These are phyloP conservation scores for Odontocerum albicorne DNA, from an alignment of 2,888 invertebrate genomes.

Conservation along the genomic window DNA sequence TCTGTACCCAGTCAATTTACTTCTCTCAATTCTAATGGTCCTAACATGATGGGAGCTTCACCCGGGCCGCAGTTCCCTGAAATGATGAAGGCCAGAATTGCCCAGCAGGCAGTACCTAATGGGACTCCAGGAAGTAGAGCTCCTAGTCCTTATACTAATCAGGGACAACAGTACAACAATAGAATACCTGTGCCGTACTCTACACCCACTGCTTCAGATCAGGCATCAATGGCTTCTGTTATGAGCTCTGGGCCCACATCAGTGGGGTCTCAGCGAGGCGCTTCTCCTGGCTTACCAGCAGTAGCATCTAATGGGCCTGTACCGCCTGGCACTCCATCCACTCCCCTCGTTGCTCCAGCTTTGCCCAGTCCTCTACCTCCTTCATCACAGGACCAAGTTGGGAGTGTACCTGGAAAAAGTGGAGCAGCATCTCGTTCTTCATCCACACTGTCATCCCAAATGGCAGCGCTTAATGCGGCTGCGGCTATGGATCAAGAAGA, in stretches of 20 bases:
- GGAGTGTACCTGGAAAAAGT: conserved; percentile 38
- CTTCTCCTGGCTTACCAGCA: conserved; percentile 47
- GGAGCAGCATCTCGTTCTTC: conserved; percentile 58
- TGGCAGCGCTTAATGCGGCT: conserved; percentile 72
- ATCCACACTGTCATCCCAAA: conserved; percentile 65
- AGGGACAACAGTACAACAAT: conserved; percentile 46
- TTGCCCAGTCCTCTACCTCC: conserved; percentile 60
- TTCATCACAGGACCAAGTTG: conserved; percentile 43
- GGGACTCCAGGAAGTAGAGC: conserved; percentile 46
- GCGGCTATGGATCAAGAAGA: conserved; percentile 66
- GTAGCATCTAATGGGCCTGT: conserved; percentile 48
- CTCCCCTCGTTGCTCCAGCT: conserved; percentile 64
- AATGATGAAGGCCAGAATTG: conserved; percentile 60
- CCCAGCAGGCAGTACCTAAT: conserved; percentile 42
- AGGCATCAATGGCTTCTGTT: conserved; percentile 40
- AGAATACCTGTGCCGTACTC: conserved; percentile 48
- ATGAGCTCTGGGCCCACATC: conserved; percentile 46
- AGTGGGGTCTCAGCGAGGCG: conserved; percentile 54
- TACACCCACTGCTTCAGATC: conserved; percentile 44
- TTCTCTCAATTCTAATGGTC: conserved; percentile 63
- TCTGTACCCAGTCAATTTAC: conserved; percentile 50
- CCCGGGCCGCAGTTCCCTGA: conserved; percentile 60
- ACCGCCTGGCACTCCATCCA: conserved; percentile 59
- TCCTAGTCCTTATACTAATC: conserved; percentile 60
- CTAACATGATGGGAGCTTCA: conserved; percentile 52